A percentile compares a stretch with the other conserved stretches of the same genome.
Evolutionary conservation across 1,140 invertebrate species (phyloP).

Genomic region (Frieseomelitta varia): DNA sequence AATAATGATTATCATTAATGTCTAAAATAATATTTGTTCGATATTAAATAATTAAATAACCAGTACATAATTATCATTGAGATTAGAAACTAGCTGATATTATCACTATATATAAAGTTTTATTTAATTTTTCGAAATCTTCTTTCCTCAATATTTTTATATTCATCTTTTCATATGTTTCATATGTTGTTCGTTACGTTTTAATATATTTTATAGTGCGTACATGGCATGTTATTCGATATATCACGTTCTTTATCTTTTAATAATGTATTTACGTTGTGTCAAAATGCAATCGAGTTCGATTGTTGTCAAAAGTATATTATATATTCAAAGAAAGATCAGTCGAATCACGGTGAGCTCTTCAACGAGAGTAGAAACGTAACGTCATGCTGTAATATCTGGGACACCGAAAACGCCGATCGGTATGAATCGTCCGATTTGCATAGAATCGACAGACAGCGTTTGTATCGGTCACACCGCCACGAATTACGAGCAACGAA

Average conservation of each 20-base stretch:
- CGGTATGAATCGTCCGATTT: constrained; percentile 11
- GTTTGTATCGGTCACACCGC: constrained; percentile 12
- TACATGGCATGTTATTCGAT: too few relatives aligned
- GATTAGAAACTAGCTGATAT: too few relatives aligned
- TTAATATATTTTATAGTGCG: too few relatives aligned
- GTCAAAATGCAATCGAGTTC: too few relatives aligned
- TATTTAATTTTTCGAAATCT: not conserved
- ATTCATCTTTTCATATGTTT: not conserved
- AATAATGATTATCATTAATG: too few relatives aligned
- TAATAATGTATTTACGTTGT: too few relatives aligned
- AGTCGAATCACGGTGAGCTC: not conserved
- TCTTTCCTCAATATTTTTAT: not conserved
- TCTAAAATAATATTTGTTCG: too few relatives aligned
- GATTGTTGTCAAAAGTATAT: not conserved
- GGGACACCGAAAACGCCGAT: not conserved
- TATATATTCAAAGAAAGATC: not conserved
- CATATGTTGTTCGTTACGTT: too few relatives aligned
- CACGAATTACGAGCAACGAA: constrained; percentile 6
- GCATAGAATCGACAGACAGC: constrained; percentile 15
- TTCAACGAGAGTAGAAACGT: not conserved
- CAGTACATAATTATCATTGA: too few relatives aligned
- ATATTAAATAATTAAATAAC: too few relatives aligned
- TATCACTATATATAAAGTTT: too few relatives aligned
- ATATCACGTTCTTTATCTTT: too few relatives aligned
- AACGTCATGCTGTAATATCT: constrained; percentile 13